A percentile compares a stretch with the other conserved stretches of the same genome.
These are phyloP conservation scores for Zeuzera pyrina DNA, from an alignment of 2,888 invertebrate genomes.

Conservation along the genomic window DNA sequence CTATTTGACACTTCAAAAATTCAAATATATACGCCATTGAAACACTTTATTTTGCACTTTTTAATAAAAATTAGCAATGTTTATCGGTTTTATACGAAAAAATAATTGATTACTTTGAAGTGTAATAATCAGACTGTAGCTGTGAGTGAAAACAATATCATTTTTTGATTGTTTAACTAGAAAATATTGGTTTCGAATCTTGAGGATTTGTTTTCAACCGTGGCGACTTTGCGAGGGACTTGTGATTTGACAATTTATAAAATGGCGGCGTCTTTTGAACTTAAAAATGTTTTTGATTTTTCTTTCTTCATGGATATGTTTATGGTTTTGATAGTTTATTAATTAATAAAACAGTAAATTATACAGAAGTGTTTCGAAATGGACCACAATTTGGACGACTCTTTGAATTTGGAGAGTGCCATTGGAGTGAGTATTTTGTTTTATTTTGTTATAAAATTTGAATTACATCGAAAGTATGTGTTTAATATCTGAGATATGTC, in stretches of 20 bases:
- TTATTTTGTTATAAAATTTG: constrained; percentile 9
- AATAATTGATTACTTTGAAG: no score
- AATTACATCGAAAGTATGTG: no score
- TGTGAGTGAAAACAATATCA: no score
- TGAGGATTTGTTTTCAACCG: constrained; percentile 65
- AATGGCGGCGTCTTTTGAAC: constrained; percentile 73
- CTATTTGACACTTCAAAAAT: no score
- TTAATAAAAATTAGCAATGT: no score
- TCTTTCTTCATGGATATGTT: constrained; percentile 13
- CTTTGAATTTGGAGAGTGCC: constrained; percentile 48
- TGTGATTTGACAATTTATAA: constrained; percentile 60
- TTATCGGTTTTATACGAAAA: no score
- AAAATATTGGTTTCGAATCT: no score
- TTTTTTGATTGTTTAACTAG: no score
- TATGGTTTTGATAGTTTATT: constrained; percentile 8
- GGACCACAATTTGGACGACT: constrained; percentile 60
- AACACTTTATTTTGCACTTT: no score
- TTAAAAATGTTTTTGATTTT: constrained; percentile 33
- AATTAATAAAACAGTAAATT: constrained; percentile 10
- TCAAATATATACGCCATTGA: no score
- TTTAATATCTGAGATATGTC: no score
- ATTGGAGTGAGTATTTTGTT: constrained; percentile 46
- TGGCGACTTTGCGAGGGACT: constrained; percentile 47
- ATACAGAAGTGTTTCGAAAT: constrained; percentile 24
- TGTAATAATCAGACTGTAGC: no score